These are phyloP conservation scores for Mionectes olivaceus DNA, from an alignment of 2,797 vertebrate genomes.

Conservation along the genomic window DNA sequence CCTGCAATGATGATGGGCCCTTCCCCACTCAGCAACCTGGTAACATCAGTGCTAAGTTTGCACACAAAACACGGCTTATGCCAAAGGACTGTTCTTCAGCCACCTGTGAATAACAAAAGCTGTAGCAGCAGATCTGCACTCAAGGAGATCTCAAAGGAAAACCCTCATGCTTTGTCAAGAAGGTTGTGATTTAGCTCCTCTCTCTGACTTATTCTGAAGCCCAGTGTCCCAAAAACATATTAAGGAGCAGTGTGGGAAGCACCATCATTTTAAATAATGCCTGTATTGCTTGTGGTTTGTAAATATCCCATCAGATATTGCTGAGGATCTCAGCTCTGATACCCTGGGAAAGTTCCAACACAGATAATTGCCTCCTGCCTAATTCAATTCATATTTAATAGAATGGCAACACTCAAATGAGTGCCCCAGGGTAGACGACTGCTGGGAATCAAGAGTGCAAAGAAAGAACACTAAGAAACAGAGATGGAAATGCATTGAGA, in stretches of 20 bases:
- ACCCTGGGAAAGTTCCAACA: constrained; percentile 56
- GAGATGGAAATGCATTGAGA: neutral
- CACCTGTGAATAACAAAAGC: neutral
- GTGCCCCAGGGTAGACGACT: neutral
- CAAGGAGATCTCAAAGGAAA: neutral
- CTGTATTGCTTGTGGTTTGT: neutral
- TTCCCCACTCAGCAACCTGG: neutral
- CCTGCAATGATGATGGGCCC: neutral
- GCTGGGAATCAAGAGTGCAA: constrained; percentile 11
- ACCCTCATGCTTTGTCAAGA: neutral
- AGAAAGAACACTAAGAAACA: neutral
- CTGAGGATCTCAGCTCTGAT: constrained; percentile 21
- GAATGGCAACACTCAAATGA: neutral
- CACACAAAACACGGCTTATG: neutral
- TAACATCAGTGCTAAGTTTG: neutral
- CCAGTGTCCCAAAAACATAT: neutral
- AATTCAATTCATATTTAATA: constrained; percentile 24
- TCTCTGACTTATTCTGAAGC: neutral
- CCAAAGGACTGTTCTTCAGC: neutral
- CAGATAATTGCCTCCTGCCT: constrained; percentile 43
- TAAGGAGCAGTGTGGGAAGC: constrained; percentile 34
- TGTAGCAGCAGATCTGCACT: neutral
- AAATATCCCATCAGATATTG: constrained; percentile 17
- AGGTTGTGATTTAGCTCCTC: neutral
- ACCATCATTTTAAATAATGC: neutral